Conservation (phyloP, 2,888 invertebrate species). For the Eupithecia inturbata region DNA sequence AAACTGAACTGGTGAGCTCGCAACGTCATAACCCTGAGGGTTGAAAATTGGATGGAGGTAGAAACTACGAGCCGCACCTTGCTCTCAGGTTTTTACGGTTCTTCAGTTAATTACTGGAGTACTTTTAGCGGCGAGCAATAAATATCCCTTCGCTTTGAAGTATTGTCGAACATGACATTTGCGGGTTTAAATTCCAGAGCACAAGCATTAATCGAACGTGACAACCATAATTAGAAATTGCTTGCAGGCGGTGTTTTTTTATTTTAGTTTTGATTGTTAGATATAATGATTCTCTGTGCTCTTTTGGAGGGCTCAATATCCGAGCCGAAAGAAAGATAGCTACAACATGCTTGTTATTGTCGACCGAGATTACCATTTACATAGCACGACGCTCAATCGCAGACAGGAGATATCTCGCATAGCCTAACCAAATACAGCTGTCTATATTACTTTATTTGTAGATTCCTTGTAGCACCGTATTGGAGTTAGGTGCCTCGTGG, state of each 20-base stretch:
- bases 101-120: conserved; percentile 22
- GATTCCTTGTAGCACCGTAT: conserved; percentile 49
- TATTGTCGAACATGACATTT: conserved; percentile 13
- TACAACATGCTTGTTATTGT: conserved; percentile 25
- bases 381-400: conserved; percentile 39
- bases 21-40: conserved; percentile 6
- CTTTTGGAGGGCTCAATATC: neutral
- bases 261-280: neutral
- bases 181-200: conserved; percentile 21
- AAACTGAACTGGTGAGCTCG: conserved; percentile 1
- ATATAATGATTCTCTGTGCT: neutral
- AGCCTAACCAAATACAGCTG: conserved; percentile 56
- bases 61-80: conserved; percentile 13
- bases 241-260: neutral
- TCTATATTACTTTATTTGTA: conserved; percentile 57
- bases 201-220: conserved; percentile 18
- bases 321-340: neutral
- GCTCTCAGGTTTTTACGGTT: conserved; percentile 20
- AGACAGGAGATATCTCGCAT: conserved; percentile 39
- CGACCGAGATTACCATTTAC: conserved; percentile 29
- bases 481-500: conserved; percentile 34
- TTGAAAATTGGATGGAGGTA: conserved; percentile 26
- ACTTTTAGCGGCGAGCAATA: conserved; percentile 6
- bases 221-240: neutral
- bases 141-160: conserved; percentile 7